These are phyloP conservation scores for Actenoides lindsayi DNA, from an alignment of 2,113 vertebrate species.

Conservation along the genomic window DNA sequence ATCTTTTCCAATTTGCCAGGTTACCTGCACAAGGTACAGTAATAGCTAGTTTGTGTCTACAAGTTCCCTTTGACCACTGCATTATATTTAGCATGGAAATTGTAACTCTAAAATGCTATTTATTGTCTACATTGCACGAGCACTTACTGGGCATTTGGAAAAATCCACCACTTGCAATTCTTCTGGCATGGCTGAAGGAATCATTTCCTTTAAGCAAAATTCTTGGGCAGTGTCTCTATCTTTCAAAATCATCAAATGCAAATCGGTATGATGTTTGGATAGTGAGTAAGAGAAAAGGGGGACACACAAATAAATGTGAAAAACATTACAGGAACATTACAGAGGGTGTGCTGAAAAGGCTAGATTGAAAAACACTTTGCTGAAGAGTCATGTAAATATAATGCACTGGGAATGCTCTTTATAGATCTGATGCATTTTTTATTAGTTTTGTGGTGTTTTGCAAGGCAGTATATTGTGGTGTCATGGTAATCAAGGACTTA, in stretches of 20 bases:
- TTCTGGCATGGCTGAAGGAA: not conserved
- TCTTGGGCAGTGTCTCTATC: not conserved
- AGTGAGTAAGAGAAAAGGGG: not conserved
- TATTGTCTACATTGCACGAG: not conserved
- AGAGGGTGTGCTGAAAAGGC: not conserved
- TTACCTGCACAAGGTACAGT: not conserved
- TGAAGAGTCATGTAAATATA: not conserved
- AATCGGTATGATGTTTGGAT: not conserved
- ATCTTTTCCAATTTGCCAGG: not conserved
- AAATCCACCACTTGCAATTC: not conserved
- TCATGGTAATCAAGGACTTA: constrained; percentile 58
- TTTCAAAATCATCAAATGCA: not conserved
- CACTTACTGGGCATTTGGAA: not conserved
- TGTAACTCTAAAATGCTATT: not conserved
- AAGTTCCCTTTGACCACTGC: not conserved
- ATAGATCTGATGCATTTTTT: constrained; percentile 55
- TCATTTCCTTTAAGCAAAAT: not conserved
- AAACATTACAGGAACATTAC: not conserved
- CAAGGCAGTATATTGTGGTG: constrained; percentile 17
- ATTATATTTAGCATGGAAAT: not conserved
- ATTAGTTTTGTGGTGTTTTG: constrained; percentile 56
- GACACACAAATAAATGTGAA: not conserved
- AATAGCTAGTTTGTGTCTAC: accelerated
- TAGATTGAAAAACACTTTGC: not conserved
- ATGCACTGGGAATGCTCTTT: constrained; percentile 34